Evolutionary conservation across 2,888 invertebrate genomes (phyloP), one percentile per base, ranked within the genome.

Genomic region (Geophilus truncorum): DNA sequence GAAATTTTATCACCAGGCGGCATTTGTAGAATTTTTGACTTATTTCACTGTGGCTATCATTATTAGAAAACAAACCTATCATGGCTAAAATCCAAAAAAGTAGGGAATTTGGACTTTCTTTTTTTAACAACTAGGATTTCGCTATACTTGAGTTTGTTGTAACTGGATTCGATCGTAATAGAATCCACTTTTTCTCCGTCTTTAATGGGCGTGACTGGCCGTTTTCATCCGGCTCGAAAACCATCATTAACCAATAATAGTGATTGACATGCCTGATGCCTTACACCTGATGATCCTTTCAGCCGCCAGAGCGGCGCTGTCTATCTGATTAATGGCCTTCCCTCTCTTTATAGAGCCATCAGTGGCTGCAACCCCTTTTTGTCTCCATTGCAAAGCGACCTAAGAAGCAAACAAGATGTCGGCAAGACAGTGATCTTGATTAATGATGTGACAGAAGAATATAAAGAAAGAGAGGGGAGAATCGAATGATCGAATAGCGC

Each of bases 181-280:
- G 23, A 62, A 21, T 21, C 57, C 18, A 62, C 23, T 62, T 62
- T 62, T 62, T 62, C 4, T 62, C 57, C 18, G 23, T 4, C 57
- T 62, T 62, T 62, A 62, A 62, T 62, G 57, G 57, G 57, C 57
- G 57, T 62, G 57, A 62, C 57, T 62, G 57, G 57, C n/a, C 57
- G 23, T 62, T 62, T 62, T 62, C 23, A 62, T 21, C 57, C 57
- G 10, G 57, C 23, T 62, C 1, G 21, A n/a, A 62, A 62, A 62
- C 57, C 18, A 62, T 62, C 57, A 62, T 62, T 62, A 62, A 62
- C 57, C 57, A 62, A 62, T 62, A 62, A 62, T 62, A 62, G 57
- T 62, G 57, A 62, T 62, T 62, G 57, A 62, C 57, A 21, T 23
- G 21, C 5, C 21, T 21, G 57, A 62, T 62, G 57, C 57, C 18